phyloP scores from a whole-genome alignment of 2,888 invertebrate genomes.

The Synanthedon myopaeformis region DNA sequence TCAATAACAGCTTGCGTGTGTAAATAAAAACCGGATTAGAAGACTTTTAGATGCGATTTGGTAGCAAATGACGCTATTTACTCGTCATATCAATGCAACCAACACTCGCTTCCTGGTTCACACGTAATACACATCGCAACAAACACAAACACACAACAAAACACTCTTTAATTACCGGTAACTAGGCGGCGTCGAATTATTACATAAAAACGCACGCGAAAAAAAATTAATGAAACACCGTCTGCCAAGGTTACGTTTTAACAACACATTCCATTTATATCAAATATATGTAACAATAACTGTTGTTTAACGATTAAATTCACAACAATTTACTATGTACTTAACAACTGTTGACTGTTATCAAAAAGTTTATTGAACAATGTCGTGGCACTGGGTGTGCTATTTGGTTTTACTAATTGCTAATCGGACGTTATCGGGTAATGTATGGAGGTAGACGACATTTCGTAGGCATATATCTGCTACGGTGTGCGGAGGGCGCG shows the following conservation, averaged over 20 bases:
- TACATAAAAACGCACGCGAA: conserved; percentile 27
- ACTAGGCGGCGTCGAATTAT: conserved; percentile 12
- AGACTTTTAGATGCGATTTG: conserved; percentile 42
- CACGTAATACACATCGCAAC: conserved; percentile 26
- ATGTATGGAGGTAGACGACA: conserved; percentile 46
- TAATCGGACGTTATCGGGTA: conserved; percentile 49
- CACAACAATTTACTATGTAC: conserved; percentile 29
- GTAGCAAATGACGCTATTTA: conserved; percentile 18
- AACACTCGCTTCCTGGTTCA: conserved; percentile 37
- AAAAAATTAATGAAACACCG: conserved; percentile 29
- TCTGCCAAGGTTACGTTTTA: conserved; percentile 47
- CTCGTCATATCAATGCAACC: conserved; percentile 27
- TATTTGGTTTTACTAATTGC: conserved; percentile 46
- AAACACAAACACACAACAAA: conserved; percentile 28
- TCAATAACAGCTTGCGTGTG: conserved; percentile 38
- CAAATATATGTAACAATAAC: conserved; percentile 11
- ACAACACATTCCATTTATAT: conserved; percentile 51
- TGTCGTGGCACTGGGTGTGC: conserved; percentile 39
- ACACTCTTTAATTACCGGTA: conserved; percentile 33
- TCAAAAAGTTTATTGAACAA: conserved; percentile 3
- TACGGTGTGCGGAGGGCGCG: conserved; percentile 45
- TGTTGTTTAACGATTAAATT: conserved; percentile 18
- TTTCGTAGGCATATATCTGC: conserved; percentile 56
- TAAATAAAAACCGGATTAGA: conserved; percentile 54
- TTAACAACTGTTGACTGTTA: conserved; percentile 10